These are phyloP conservation scores for Colletes gigas DNA, from an alignment of 1,140 invertebrate species.

Conservation along the genomic window DNA sequence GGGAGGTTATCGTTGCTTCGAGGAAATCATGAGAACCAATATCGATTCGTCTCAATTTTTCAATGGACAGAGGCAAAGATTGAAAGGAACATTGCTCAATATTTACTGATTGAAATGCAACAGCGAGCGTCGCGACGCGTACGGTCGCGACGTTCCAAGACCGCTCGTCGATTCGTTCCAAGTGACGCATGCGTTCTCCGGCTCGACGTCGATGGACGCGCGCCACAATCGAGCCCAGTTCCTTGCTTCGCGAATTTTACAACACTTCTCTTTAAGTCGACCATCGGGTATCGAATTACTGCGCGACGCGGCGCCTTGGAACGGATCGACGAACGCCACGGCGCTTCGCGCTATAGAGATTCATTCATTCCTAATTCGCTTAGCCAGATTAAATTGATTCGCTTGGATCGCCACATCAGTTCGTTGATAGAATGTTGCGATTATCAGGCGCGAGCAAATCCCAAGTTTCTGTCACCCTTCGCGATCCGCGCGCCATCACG, in stretches of 20 bases:
- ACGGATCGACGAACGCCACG: background rate
- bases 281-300: background rate
- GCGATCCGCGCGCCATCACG: background rate
- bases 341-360: background rate
- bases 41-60: conserved; percentile 9
- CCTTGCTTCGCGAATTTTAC: conserved; percentile 9
- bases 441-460: background rate
- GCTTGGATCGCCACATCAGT: conserved; percentile 18
- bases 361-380: conserved; percentile 44
- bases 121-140: conserved; percentile 31
- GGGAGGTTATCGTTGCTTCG: background rate
- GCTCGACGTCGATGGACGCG: background rate
- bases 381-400: conserved; percentile 46
- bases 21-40: conserved; percentile 3
- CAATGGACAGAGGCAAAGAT: conserved; percentile 50
- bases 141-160: background rate
- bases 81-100: conserved; percentile 65
- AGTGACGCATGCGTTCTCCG: too few relatives aligned
- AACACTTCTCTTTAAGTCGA: background rate
- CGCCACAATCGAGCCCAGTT: conserved; percentile 7
- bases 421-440: conserved; percentile 19
- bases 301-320: background rate
- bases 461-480: conserved; percentile 12
- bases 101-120: conserved; percentile 48
- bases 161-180: conserved; percentile 16